Base-by-base conservation (phyloP, 1,140 invertebrate species). In the Vanessa tameamea region DNA sequence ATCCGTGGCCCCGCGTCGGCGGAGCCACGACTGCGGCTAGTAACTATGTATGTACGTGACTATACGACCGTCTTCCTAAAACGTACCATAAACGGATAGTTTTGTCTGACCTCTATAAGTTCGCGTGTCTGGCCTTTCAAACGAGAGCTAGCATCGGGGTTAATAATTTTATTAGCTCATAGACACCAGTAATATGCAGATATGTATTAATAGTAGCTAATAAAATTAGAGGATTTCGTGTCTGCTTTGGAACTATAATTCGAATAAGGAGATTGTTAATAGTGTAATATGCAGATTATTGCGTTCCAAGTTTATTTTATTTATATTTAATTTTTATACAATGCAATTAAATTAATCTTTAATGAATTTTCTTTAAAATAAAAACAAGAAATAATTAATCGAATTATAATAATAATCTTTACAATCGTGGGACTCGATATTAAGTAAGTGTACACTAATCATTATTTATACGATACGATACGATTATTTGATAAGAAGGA, bases 1-100 rank as follows among this genome's bases (percentile, higher is more conserved):
- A 76, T 69, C 78, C 79, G 65, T 81, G 81, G 81, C 80, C 75
- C 69, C 78, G 73, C 66, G 66, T 64, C 53, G 72, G 55, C 66
- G 76, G 66, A 68, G 72, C 75, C 80, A 76, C 77, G 78, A 47
- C 65, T 67, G 53, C 65, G 64, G 72, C 61, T 75, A 68, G 76
- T 68, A 75, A 69, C 73, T 50, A 66, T 26, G 43, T 65, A 68
- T 47, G 68, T 77, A 77, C 76, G 76, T 78, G 76, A 74, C 73
- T 64, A 47, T 74, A 57, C 69, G 72, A 57, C 72, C 61, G 47
- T 48, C 51, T 63, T 59, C 50, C 66, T 69, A 69, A 73, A 74
- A 64, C 66, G 47, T 66, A 73, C 72, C 72, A 69, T 73, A 73
- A 73, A 64, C 65, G 72, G 48, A 14, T 14, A 50, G 57, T 73